Percentiles rank a stretch among this genome's conserved stretches.
phyloP scores from a whole-genome alignment of 2,113 vertebrate species.

The Lepus americanus region DNA sequence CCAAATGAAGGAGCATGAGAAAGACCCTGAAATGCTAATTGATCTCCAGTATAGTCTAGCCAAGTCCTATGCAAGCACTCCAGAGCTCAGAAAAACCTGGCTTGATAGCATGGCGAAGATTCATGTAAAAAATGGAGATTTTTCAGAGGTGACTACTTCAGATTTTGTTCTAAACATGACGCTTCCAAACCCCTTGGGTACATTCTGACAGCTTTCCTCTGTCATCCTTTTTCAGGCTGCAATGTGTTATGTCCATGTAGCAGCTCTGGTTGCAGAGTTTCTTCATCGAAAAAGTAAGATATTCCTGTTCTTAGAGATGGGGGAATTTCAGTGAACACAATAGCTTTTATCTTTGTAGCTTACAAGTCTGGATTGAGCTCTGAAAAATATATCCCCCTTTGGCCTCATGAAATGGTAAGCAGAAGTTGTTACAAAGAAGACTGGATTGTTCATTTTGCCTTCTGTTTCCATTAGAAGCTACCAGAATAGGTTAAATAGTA shows the following conservation, averaged over 20 bases:
- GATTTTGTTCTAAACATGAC: background rate
- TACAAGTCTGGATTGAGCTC: constrained; percentile 23
- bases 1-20: constrained; percentile 98
- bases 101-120: constrained; percentile 98
- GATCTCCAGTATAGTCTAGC: constrained; percentile 98
- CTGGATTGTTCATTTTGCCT: constrained; percentile 61
- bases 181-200: background rate
- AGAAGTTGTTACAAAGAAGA: constrained; percentile 55
- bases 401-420: constrained; percentile 11
- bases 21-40: constrained; percentile 97
- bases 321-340: background rate
- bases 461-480: constrained; percentile 50
- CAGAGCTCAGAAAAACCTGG: constrained; percentile 97
- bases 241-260: constrained; percentile 97
- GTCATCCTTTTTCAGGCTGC: constrained; percentile 91
- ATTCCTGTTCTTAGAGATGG: constrained; percentile 7
- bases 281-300: constrained; percentile 97
- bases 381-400: constrained; percentile 54
- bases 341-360: constrained; percentile 25
- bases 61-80: constrained; percentile 97
- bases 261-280: constrained; percentile 97
- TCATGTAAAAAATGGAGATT: constrained; percentile 96
- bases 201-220: constrained; percentile 66
- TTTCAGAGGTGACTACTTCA: constrained; percentile 92
- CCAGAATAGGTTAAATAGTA: constrained; percentile 59